Evolutionary conservation across 2,113 vertebrate species (phyloP).

Genomic region (Cnemophilus loriae): DNA sequence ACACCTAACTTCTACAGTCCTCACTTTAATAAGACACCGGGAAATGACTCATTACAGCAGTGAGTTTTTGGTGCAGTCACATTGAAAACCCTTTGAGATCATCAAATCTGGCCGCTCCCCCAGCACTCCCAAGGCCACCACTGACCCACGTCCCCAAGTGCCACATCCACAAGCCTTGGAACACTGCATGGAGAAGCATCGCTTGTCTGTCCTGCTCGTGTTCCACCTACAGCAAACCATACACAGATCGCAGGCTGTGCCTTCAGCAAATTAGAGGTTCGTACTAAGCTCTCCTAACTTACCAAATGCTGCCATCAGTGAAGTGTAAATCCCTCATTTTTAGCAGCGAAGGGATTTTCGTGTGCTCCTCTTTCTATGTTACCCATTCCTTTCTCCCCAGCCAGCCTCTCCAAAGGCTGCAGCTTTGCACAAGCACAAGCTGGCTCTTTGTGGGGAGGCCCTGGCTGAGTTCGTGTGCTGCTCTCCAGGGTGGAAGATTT

Average conservation of each 20-base stretch:
- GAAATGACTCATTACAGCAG: not conserved
- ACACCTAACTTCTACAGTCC: not conserved
- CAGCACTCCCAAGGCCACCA: not conserved
- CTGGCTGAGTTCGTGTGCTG: rapidly evolving
- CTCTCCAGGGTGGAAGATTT: not conserved
- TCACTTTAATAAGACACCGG: not conserved
- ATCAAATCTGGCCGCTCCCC: not conserved
- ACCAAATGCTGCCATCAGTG: not conserved
- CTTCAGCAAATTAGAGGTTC: not conserved
- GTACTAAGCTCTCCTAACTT: not conserved
- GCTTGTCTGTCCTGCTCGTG: not conserved
- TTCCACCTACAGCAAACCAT: not conserved
- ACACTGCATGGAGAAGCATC: not conserved
- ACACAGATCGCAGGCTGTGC: not conserved
- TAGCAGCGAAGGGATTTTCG: not conserved
- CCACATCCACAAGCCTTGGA: not conserved
- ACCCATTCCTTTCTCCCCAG: not conserved
- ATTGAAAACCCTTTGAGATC: not conserved
- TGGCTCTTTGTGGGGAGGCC: not conserved
- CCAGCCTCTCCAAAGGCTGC: not conserved
- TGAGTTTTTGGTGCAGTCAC: not conserved
- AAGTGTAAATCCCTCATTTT: not conserved
- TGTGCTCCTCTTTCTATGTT: rapidly evolving
- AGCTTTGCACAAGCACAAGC: not conserved
- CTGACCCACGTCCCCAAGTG: not conserved